A percentile compares a stretch with the other conserved stretches of the same genome.
phyloP scores from a whole-genome alignment of 2,113 vertebrate genomes.

The Pomatorhinus ruficollis region DNA sequence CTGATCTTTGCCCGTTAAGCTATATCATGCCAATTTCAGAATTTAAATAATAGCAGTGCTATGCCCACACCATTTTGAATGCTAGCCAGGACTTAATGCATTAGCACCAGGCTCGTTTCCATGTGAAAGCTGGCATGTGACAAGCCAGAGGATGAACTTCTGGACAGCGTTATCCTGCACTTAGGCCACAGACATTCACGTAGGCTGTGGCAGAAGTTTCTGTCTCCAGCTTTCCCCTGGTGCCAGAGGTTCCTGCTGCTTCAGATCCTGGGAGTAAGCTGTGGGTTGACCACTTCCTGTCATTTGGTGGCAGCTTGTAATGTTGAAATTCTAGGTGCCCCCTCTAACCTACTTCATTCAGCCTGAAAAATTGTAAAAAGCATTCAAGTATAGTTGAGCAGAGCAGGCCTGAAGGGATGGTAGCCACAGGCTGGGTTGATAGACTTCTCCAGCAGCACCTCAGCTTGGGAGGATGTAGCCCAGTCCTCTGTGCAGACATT shows the following conservation, averaged over 20 bases:
- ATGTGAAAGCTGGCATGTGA: neutral
- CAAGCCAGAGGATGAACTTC: neutral
- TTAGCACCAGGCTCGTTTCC: neutral
- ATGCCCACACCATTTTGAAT: neutral
- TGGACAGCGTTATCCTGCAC: neutral
- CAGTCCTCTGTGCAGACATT: fast-evolving
- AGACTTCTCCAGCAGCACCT: neutral
- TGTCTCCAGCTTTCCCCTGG: neutral
- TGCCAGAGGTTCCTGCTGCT: neutral
- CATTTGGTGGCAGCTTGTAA: neutral
- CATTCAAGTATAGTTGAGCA: neutral
- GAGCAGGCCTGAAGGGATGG: neutral
- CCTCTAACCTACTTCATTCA: neutral
- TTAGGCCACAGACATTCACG: neutral
- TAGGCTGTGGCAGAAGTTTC: neutral
- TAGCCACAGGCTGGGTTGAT: neutral
- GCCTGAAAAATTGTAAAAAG: neutral
- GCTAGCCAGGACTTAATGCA: neutral
- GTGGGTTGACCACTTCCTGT: neutral
- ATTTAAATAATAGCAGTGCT: neutral
- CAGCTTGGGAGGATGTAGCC: neutral
- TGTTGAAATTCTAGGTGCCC: neutral
- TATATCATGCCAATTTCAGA: neutral
- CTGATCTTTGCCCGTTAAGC: neutral
- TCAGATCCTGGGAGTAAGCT: neutral